Conservation (phyloP, 2,113 vertebrate species). For the Tricholaema leucomelas region DNA sequence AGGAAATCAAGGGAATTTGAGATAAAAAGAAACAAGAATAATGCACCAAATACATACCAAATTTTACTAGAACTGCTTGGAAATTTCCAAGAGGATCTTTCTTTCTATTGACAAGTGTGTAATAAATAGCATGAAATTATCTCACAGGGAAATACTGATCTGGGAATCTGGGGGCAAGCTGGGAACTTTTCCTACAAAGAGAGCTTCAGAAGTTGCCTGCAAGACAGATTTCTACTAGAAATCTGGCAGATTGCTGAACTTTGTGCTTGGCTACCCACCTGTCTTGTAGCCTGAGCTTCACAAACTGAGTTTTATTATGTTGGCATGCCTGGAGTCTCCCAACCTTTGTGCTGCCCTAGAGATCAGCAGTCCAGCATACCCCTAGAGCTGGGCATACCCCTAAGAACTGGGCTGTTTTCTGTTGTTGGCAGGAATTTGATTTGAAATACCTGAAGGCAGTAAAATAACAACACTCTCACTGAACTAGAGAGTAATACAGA, state of each 20-base stretch:
- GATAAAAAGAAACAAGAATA: not conserved
- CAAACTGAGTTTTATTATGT: not conserved
- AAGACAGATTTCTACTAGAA: not conserved
- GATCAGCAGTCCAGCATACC: not conserved
- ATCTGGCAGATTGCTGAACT: not conserved
- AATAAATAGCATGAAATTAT: not conserved
- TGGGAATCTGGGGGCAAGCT: not conserved
- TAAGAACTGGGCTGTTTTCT: not conserved
- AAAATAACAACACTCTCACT: not conserved
- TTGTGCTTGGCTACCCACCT: not conserved
- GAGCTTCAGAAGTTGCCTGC: not conserved
- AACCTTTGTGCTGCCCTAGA: not conserved
- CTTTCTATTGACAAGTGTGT: not conserved
- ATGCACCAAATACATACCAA: not conserved
- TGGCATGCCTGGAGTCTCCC: not conserved
- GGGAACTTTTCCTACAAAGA: not conserved
- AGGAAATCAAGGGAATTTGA: not conserved
- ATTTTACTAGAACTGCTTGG: not conserved
- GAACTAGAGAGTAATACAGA: no score
- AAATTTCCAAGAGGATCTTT: not conserved
- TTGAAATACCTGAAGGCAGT: not conserved
- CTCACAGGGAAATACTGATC: not conserved
- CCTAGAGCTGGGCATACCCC: not conserved
- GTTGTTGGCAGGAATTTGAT: not conserved
- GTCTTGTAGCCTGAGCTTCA: not conserved